These are phyloP conservation scores for Cancer borealis DNA, from an alignment of 2,888 invertebrate genomes.

Conservation along the genomic window DNA sequence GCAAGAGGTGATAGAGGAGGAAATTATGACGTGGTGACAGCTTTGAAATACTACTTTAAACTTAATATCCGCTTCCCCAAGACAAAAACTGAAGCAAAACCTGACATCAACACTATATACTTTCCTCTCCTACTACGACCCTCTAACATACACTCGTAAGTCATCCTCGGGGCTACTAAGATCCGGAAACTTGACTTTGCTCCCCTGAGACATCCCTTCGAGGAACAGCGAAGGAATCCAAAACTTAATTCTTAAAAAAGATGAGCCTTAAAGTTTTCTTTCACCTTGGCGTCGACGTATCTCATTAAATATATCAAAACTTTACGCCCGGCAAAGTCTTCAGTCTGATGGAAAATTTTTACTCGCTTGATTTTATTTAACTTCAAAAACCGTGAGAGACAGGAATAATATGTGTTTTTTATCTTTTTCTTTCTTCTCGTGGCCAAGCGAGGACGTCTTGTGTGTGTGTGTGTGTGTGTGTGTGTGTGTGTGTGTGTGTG, in stretches of 20 bases:
- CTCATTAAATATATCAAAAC: slow-evolving; percentile 40
- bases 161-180: background rate
- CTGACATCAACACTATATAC: background rate
- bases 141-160: background rate
- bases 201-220: background rate
- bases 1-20: background rate
- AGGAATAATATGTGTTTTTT: slow-evolving; percentile 31
- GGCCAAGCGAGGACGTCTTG: background rate
- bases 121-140: background rate
- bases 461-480: slow-evolving; percentile 11
- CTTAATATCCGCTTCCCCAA: background rate
- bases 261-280: slow-evolving; percentile 14
- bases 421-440: background rate
- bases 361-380: slow-evolving; percentile 29
- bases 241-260: slow-evolving; percentile 22
- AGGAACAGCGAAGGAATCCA: background rate
- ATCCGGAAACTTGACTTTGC: background rate
- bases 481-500: background rate
- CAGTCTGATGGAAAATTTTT: slow-evolving; percentile 22
- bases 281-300: slow-evolving; percentile 37
- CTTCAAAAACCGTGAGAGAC: slow-evolving; percentile 17
- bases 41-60: background rate
- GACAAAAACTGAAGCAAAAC: background rate
- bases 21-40: background rate
- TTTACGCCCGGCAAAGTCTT: background rate